These are phyloP conservation scores for Melanargia galathea DNA, from an alignment of 2,888 invertebrate species.

Conservation along the genomic window DNA sequence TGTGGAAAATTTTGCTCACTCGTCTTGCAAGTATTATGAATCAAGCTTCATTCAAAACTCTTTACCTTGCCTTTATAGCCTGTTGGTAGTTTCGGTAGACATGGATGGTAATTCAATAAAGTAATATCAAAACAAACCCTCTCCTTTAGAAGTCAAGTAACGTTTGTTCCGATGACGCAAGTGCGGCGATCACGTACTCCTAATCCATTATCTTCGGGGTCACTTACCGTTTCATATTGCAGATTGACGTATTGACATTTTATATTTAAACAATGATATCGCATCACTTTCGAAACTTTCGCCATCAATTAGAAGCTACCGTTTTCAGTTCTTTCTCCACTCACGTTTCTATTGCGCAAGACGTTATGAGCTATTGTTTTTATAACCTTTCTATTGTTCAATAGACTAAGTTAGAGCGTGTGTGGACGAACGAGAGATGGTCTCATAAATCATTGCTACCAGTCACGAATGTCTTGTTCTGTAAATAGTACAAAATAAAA, in stretches of 20 bases:
- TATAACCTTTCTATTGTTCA: constrained; percentile 21
- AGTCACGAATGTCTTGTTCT: constrained; percentile 11
- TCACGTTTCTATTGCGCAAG: constrained; percentile 42
- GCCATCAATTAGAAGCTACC: constrained; percentile 64
- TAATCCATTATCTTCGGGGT: constrained; percentile 19
- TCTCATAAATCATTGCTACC: constrained; percentile 18
- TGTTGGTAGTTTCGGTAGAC: too few species aligned
- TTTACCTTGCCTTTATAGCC: too few species aligned
- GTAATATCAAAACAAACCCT: neutral
- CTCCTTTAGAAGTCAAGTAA: neutral
- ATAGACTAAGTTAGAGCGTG: neutral
- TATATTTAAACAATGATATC: constrained; percentile 50
- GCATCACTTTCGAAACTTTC: constrained; percentile 66
- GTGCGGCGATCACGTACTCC: constrained; percentile 5
- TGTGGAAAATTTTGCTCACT: too few species aligned
- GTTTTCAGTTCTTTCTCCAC: constrained; percentile 41
- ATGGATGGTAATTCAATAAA: too few species aligned
- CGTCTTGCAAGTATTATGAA: too few species aligned
- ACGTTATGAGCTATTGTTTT: constrained; percentile 27
- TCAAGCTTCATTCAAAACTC: too few species aligned
- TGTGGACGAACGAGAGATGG: constrained; percentile 15
- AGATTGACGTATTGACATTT: constrained; percentile 35
- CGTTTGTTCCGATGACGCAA: constrained; percentile 3
- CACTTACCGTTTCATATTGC: constrained; percentile 26
- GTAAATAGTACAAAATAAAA: neutral